A percentile compares a stretch with the other conserved stretches of the same genome.
Evolutionary conservation across 1,140 invertebrate species (phyloP).

Genomic region (Geopemphigus sp.): DNA sequence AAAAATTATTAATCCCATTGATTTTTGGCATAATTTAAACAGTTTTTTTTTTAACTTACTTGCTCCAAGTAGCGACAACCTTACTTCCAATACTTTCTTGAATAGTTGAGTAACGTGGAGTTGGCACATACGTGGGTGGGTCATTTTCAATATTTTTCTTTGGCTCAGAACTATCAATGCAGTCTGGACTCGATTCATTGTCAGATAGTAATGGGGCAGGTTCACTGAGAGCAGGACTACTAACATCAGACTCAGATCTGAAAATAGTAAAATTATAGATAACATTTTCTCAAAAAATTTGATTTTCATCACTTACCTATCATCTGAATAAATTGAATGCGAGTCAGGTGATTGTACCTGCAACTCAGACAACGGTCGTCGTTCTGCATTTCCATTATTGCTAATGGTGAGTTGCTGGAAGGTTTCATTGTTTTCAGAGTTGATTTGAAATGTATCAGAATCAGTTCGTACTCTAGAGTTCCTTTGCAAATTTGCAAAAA

Average conservation of each 20-base stretch:
- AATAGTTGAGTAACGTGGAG: slow-evolving; percentile 35
- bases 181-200: slow-evolving; percentile 34
- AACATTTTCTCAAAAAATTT: neutral
- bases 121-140: slow-evolving; percentile 35
- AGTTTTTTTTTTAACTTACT: slow-evolving; percentile 13
- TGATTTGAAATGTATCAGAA: slow-evolving; percentile 26
- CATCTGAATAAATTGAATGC: slow-evolving; percentile 34
- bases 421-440: slow-evolving; percentile 23
- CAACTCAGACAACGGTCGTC: slow-evolving; percentile 33
- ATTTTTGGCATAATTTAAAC: neutral
- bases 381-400: slow-evolving; percentile 41
- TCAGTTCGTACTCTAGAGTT: slow-evolving; percentile 22
- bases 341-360: slow-evolving; percentile 16
- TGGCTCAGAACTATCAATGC: slow-evolving; percentile 42
- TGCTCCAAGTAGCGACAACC: slow-evolving; percentile 27
- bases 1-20: neutral
- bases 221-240: slow-evolving; percentile 38
- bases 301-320: slow-evolving; percentile 20
- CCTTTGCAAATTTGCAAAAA: slow-evolving; percentile 31
- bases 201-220: slow-evolving; percentile 37
- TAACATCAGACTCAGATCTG: slow-evolving; percentile 29
- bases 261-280: neutral
- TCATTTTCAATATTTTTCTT: slow-evolving; percentile 49
- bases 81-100: neutral
- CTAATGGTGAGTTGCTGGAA: slow-evolving; percentile 8